Conservation (phyloP, 2,113 vertebrate species). For the Gopherus evgoodei region DNA sequence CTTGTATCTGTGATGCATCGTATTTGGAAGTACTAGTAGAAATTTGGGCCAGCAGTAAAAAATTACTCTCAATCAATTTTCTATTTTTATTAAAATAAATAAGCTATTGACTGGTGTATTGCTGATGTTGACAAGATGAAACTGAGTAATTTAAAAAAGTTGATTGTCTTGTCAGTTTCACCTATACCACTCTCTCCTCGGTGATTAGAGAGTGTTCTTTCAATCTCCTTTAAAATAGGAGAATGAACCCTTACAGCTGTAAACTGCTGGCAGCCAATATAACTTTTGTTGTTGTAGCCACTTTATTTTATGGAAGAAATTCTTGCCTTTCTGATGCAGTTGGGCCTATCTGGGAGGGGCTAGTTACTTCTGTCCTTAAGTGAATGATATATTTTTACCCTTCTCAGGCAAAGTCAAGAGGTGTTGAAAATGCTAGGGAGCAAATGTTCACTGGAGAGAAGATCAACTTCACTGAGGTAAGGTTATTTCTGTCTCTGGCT, state of each 20-base stretch:
- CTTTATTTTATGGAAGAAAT: not conserved
- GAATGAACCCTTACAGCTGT: accelerated
- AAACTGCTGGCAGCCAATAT: not conserved
- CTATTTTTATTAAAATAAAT: not conserved
- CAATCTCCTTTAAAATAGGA: not conserved
- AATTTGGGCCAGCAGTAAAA: not conserved
- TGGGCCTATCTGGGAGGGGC: not conserved
- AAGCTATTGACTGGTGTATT: not conserved
- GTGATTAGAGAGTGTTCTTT: not conserved
- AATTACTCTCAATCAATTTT: not conserved
- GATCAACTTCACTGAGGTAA: conserved; percentile 98
- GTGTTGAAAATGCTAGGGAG: conserved; percentile 89
- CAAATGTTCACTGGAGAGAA: conserved; percentile 94
- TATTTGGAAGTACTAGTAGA: not conserved
- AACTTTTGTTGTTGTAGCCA: accelerated
- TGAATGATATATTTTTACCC: conserved; percentile 37
- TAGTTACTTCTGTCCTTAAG: conserved; percentile 7
- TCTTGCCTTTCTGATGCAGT: not conserved
- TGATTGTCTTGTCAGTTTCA: not conserved
- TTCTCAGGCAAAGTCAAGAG: conserved; percentile 91
- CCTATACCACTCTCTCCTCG: not conserved
- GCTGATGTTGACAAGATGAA: not conserved
- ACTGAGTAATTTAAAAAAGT: not conserved
- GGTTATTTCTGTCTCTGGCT: conserved; percentile 1
- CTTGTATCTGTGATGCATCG: not conserved